A percentile compares a stretch with the other conserved stretches of the same genome.
Evolutionary conservation across 2,113 vertebrate genomes (phyloP).

Genomic region (Eurystomus gularis): DNA sequence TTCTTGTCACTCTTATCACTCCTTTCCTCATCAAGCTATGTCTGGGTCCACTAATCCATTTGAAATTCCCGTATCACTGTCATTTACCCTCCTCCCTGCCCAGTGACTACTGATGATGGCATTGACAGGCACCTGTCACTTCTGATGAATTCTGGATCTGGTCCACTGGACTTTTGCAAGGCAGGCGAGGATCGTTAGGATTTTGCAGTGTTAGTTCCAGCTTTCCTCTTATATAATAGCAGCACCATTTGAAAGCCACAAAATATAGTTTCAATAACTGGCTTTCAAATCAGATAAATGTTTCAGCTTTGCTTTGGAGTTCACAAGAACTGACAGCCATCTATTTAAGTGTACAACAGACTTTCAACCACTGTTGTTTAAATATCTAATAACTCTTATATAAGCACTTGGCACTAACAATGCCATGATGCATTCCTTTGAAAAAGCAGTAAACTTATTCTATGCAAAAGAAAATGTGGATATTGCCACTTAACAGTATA

Average conservation of each 20-base stretch:
- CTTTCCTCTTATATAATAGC: slow-evolving; percentile 26
- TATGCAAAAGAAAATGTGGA: neutral
- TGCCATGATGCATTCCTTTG: neutral
- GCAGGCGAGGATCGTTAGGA: slow-evolving; percentile 18
- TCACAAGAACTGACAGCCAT: slow-evolving; percentile 39
- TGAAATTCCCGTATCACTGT: slow-evolving; percentile 2
- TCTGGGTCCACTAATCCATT: slow-evolving; percentile 30
- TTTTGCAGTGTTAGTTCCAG: slow-evolving; percentile 20
- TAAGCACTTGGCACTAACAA: slow-evolving; percentile 11
- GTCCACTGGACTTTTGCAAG: slow-evolving; percentile 9
- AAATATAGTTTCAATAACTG: slow-evolving; percentile 50
- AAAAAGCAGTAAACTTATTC: neutral
- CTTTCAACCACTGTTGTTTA: slow-evolving; percentile 2
- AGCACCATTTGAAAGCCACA: slow-evolving; percentile 22
- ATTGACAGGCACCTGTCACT: slow-evolving; percentile 57
- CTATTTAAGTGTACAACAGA: neutral
- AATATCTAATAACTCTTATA: slow-evolving; percentile 48
- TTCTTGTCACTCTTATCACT: slow-evolving; percentile 17
- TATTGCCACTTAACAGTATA: neutral
- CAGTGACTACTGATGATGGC: neutral
- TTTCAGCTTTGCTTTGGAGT: slow-evolving; percentile 1
- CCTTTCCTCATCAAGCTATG: neutral
- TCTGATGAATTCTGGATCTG: slow-evolving; percentile 20
- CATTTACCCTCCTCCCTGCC: slow-evolving; percentile 20
- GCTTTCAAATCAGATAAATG: slow-evolving; percentile 38